Evolutionary conservation across 2,113 vertebrate genomes (phyloP).

Genomic region (Porphyrio hochstetteri): DNA sequence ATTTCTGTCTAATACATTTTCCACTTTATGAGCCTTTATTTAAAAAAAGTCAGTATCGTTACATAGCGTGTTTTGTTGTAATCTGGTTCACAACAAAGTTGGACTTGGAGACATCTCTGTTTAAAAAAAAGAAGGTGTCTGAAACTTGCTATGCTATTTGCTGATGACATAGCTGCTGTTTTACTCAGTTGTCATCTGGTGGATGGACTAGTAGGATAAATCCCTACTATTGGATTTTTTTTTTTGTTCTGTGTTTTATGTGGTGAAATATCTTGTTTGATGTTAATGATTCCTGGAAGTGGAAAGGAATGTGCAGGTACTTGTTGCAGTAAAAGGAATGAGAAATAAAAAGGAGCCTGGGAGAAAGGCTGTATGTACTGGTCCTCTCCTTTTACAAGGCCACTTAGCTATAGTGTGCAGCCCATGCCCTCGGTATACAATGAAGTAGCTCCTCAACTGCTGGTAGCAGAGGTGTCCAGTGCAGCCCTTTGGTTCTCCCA

Average conservation of each 20-base stretch:
- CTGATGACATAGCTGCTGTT: background rate
- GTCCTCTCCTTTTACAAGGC: background rate
- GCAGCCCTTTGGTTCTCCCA: background rate
- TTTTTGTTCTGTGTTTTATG: background rate
- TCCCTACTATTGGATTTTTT: background rate
- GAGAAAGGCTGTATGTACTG: background rate
- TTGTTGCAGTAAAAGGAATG: background rate
- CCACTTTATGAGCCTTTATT: background rate
- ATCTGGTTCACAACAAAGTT: background rate
- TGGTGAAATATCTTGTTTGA: background rate
- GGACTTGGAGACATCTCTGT: background rate
- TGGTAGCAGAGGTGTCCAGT: too few species aligned
- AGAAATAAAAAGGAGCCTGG: background rate
- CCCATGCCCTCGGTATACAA: fast-evolving
- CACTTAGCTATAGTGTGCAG: background rate
- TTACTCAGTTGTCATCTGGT: background rate
- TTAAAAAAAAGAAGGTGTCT: background rate
- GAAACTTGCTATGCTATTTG: background rate
- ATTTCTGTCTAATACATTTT: background rate
- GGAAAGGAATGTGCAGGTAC: background rate
- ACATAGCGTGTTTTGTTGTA: background rate
- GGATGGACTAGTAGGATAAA: background rate
- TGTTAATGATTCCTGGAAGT: background rate
- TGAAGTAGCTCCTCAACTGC: background rate
- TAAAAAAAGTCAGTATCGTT: background rate